Conservation (phyloP, 2,113 vertebrate genomes). For the Mixornis gularis region DNA sequence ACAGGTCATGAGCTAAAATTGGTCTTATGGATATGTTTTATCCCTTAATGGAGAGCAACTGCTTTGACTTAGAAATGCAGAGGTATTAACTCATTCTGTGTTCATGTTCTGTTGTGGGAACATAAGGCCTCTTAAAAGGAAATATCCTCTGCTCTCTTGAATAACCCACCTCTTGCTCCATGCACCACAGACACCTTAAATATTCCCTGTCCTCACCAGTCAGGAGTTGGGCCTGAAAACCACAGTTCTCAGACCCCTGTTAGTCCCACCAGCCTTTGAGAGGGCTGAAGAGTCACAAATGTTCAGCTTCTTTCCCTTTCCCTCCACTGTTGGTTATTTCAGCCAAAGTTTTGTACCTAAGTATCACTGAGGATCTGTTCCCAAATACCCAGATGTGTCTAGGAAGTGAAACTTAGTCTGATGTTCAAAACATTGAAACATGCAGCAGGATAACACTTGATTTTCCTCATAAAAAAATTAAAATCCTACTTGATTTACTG, state of each 20-base stretch:
- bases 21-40: background rate
- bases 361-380: background rate
- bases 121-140: background rate
- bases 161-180: background rate
- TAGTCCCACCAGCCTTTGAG: background rate
- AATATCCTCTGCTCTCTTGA: background rate
- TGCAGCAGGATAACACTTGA: background rate
- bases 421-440: background rate
- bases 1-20: background rate
- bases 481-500: rapidly evolving
- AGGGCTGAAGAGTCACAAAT: background rate
- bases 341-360: background rate
- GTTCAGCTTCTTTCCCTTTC: background rate
- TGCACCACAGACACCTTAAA: background rate
- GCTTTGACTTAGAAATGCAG: background rate
- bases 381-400: background rate
- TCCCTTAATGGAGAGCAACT: background rate
- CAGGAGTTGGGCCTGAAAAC: background rate
- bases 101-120: background rate
- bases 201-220: background rate
- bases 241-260: background rate
- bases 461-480: background rate
- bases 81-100: background rate
- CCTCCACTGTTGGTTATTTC: background rate
- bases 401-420: background rate